phyloP scores from a whole-genome alignment of 1,140 invertebrate genomes.

The Chlorops oryzae region DNA sequence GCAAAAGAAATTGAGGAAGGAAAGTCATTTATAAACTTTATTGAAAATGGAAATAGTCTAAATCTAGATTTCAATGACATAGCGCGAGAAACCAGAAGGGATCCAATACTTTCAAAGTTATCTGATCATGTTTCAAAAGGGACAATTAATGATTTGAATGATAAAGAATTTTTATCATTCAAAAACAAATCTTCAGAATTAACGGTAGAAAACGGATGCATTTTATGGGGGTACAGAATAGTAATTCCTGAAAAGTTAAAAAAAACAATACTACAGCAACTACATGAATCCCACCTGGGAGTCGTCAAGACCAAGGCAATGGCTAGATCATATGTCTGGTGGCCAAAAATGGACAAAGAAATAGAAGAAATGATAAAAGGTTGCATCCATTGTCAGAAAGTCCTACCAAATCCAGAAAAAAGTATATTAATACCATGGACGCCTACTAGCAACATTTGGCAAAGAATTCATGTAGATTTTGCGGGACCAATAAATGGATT shows the following conservation, averaged over 20 bases:
- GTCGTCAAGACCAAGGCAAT: slow-evolving; percentile 7
- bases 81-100: slow-evolving; percentile 11
- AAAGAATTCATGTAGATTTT: slow-evolving; percentile 2
- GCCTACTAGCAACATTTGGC: background rate
- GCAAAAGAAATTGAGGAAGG: background rate
- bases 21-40: slow-evolving; percentile 7
- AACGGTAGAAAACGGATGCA: background rate
- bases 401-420: slow-evolving; percentile 1
- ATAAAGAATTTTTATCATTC: background rate
- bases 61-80: slow-evolving; percentile 2
- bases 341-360: background rate
- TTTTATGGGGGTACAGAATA: slow-evolving; percentile 2
- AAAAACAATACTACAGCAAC: background rate
- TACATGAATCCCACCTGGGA: slow-evolving; percentile 4
- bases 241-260: background rate
- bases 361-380: slow-evolving; percentile 31
- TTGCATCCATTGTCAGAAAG: background rate
- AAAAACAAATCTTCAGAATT: background rate
- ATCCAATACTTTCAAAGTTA: slow-evolving; percentile 6
- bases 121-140: background rate
- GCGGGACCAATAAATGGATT: slow-evolving; percentile 1
- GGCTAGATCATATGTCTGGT: slow-evolving; percentile 7
- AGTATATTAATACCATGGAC: slow-evolving; percentile 7
- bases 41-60: slow-evolving; percentile 1
- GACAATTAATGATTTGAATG: background rate